Evolutionary conservation across 2,888 invertebrate genomes (phyloP), one percentile per base, ranked within the genome.

Genomic region (Hecatera dysodea): DNA sequence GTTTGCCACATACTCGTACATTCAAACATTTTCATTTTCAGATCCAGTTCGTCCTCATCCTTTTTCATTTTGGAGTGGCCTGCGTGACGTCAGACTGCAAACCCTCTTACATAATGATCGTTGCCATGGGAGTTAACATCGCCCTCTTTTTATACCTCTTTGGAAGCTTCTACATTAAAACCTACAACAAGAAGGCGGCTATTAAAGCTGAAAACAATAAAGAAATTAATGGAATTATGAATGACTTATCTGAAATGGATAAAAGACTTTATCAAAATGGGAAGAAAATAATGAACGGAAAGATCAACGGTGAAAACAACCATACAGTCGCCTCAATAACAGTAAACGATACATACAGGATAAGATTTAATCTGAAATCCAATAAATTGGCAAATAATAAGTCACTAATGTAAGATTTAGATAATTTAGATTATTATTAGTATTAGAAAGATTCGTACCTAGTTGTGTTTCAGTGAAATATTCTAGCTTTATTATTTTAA

Each of bases 101-200:
- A 1, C 88, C 90, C 2, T 90, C 92, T 0, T 74, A 83, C 39
- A 73, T 85, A 0, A 56, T 89, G 17, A 27, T 84, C 1, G n/a
- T 60, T 5, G 22, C 78, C 0, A 77, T 90, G 22, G n/a, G 75
- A 0, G 56, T 81, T 0, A 91, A 91, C 27, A 63, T 67, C 0
- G 6, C 50, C 0, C 62, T 91, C 0, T 89, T 91, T n/a, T 61
- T 89, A 0, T 88, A 85, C 59, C 72, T 92, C 17, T 92, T 92
- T 33, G 83, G 86, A 19, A 84, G 85, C 27, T 92, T 92, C 67
- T 91, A 91, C 42, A 0, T 87, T 0, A 84, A 79, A 5, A 72
- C 87, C 0, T 91, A 91, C 42, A 72, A 33, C 1, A 87, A 78
- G 24, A 79, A 79, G n/a, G 71, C 27, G 0, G 11, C 3, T 1